A percentile compares a stretch with the other conserved stretches of the same genome.
Evolutionary conservation across 2,113 vertebrate genomes (phyloP).

Genomic region (Onychorhynchus coronatus): DNA sequence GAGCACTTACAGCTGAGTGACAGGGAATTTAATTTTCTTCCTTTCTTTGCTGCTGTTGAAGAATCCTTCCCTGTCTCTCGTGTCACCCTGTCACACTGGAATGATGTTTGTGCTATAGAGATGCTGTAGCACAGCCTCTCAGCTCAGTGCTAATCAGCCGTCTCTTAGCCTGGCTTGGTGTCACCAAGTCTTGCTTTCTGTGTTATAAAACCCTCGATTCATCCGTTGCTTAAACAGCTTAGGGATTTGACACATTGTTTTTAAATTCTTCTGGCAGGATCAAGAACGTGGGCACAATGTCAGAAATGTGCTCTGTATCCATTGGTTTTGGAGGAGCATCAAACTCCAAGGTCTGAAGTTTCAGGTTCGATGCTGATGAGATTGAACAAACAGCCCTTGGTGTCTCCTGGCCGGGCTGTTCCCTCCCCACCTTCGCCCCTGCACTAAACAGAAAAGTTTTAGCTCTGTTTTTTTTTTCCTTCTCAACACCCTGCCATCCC

Average conservation of each 20-base stretch:
- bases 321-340: not conserved
- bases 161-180: not conserved
- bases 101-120: not conserved
- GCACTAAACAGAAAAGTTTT: not conserved
- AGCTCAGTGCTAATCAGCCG: not conserved
- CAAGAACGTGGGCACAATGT: not conserved
- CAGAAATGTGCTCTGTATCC: not conserved
- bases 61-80: not conserved
- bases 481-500: not conserved
- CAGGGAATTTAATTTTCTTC: conserved; percentile 6
- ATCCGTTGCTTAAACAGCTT: not conserved
- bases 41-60: not conserved
- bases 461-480: not conserved
- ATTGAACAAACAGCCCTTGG: not conserved
- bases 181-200: not conserved
- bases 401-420: not conserved
- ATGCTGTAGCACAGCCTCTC: not conserved
- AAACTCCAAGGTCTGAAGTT: not conserved
- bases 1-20: not conserved
- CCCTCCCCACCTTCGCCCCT: not conserved
- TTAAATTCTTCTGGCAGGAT: not conserved
- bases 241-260: not conserved
- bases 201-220: not conserved
- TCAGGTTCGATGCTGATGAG: not conserved
- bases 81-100: not conserved